Conservation (phyloP, 1,140 invertebrate genomes). For the Anastatus disparis region DNA sequence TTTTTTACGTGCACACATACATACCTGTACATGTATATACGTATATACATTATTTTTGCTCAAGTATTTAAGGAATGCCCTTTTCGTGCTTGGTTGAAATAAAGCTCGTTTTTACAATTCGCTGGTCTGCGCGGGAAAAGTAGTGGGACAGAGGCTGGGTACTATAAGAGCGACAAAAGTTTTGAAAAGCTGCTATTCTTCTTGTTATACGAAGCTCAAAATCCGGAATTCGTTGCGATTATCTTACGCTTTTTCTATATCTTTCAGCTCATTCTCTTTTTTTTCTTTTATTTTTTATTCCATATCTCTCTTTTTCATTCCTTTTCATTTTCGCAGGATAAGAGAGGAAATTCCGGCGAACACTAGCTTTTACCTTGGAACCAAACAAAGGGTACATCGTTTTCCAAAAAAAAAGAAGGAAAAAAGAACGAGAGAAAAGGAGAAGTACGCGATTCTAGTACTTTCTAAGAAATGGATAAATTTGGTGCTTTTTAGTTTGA, state of each 20-base stretch:
- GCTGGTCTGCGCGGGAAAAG: not conserved
- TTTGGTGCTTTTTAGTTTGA: not conserved
- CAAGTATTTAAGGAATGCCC: conserved; percentile 12
- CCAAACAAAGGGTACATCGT: not conserved
- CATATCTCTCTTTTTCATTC: not conserved
- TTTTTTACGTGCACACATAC: too few species aligned
- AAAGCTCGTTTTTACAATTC: conserved; percentile 5
- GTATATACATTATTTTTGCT: not conserved
- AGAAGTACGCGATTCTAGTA: too few species aligned
- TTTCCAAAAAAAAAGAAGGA: not conserved
- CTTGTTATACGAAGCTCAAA: not conserved
- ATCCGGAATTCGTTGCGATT: conserved; percentile 9
- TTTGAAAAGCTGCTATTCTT: too few species aligned
- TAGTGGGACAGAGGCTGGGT: too few species aligned
- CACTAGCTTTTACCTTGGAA: not conserved
- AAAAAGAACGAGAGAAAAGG: too few species aligned
- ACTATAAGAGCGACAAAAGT: not conserved
- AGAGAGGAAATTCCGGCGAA: not conserved
- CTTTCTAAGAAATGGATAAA: not conserved
- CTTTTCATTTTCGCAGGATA: not conserved
- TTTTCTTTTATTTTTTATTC: not conserved
- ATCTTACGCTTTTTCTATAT: not conserved
- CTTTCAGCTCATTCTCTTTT: not conserved
- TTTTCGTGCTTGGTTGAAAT: not conserved
- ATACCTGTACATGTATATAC: not conserved